These are phyloP conservation scores for Hipparchia sbordonii DNA, from an alignment of 2,888 invertebrate genomes.

Conservation along the genomic window DNA sequence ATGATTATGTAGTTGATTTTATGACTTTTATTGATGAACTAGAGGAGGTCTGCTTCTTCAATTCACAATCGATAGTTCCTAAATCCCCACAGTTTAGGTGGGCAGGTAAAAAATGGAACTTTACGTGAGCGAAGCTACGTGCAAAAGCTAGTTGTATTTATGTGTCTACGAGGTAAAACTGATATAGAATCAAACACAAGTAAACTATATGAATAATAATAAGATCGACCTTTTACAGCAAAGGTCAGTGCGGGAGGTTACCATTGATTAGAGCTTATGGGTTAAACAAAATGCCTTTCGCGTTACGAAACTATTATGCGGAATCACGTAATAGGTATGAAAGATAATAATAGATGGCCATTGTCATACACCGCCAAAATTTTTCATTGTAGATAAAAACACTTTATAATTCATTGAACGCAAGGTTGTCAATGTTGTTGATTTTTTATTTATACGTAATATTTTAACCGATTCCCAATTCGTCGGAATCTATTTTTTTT, in stretches of 20 bases:
- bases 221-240: slow-evolving; percentile 47
- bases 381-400: neutral
- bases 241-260: slow-evolving; percentile 63
- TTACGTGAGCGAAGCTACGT: too few relatives aligned
- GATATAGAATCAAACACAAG: slow-evolving; percentile 16
- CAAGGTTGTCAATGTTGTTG: slow-evolving; percentile 2
- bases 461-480: too few relatives aligned
- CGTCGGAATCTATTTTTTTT: too few relatives aligned
- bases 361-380: neutral
- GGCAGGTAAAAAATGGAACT: too few relatives aligned
- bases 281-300: slow-evolving; percentile 45
- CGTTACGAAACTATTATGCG: slow-evolving; percentile 27
- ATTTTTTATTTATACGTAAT: neutral
- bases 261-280: slow-evolving; percentile 47
- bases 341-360: slow-evolving; percentile 16
- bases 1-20: too few relatives aligned
- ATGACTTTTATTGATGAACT: too few relatives aligned
- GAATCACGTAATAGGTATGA: slow-evolving; percentile 27
- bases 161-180: slow-evolving; percentile 23
- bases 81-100: too few relatives aligned
- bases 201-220: slow-evolving; percentile 41
- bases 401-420: slow-evolving; percentile 4
- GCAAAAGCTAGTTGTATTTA: neutral
- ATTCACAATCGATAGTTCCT: too few relatives aligned
- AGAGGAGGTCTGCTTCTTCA: too few relatives aligned